Evolutionary conservation across 1,140 invertebrate genomes (phyloP), one percentile per base, ranked within the genome.

Genomic region (Hormaphis cornu): DNA sequence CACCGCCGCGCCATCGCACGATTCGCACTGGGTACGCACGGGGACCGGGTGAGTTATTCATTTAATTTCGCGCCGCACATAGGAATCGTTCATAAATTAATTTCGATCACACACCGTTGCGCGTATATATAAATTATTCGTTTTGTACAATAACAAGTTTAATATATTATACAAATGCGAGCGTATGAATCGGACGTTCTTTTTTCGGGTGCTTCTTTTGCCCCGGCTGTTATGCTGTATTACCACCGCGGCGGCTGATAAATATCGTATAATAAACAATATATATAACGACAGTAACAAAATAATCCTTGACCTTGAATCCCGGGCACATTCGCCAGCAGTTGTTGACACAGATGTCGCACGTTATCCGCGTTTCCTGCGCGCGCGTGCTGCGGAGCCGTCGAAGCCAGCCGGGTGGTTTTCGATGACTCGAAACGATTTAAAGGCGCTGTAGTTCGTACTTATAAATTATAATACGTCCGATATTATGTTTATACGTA

Each of bases 31-130:
- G 40, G 50, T 26, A 26, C 14, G 9, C n/a, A 12, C 14, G 18
- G 33, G 0, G 59, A 14, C 18, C 7, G 28, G 44, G 8, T n/a
- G 12, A 35, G 16, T 66, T 66, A 66, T 66, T 66, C 61, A 66
- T 66, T 66, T 66, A 66, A 66, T 66, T 66, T 66, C 28, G 61
- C 61, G n/a, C n/a, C n/a, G n/a, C n/a, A n/a, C 28, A 66, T 66
- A 35, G 61, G 28, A 63, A 63, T 48, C 44, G 42, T n/a, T 48
- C 61, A 48, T 66, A 66, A 66, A 66, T 66, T 66, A 66, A 66
- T 66, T 66, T 46, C 10, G 28, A 48, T 66, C 61, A 26, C 42
- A 6, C 18, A n/a, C n/a, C n/a, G n/a, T n/a, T n/a, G n/a, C n/a
- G n/a, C n/a, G n/a, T 58, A 40, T 37, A 14, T 30, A 53, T 50